Percentiles rank a stretch among this genome's conserved stretches.
Evolutionary conservation across 2,113 vertebrate genomes (phyloP).

Genomic region (Poecilia latipinna): DNA sequence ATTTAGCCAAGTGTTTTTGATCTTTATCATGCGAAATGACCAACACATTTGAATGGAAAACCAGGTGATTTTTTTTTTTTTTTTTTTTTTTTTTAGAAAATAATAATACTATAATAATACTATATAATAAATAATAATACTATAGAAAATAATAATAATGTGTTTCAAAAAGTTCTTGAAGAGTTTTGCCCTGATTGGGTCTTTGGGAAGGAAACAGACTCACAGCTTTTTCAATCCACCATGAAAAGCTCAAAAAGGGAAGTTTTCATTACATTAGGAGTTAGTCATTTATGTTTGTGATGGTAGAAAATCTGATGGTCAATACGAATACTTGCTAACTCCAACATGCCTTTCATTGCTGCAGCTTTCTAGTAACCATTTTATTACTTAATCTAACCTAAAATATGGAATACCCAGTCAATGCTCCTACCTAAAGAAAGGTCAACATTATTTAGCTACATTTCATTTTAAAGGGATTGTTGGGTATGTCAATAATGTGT

Average conservation of each 20-base stretch:
- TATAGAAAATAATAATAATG: too few species aligned
- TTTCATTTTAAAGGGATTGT: background rate
- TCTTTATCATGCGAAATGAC: background rate
- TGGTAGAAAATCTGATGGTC: background rate
- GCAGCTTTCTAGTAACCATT: background rate
- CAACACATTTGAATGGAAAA: background rate
- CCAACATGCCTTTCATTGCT: background rate
- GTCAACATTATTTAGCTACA: background rate
- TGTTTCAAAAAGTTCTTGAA: background rate
- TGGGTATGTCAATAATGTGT: too few species aligned
- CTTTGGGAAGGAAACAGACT: background rate
- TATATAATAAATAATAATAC: too few species aligned
- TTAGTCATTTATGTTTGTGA: background rate
- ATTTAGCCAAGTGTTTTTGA: too few species aligned
- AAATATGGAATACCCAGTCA: background rate
- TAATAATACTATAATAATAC: too few species aligned
- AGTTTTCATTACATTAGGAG: background rate
- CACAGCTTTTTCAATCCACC: background rate
- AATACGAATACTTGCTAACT: background rate
- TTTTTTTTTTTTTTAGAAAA: background rate
- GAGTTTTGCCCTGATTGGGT: background rate
- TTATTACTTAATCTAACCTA: too few species aligned
- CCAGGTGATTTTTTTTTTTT: too few species aligned
- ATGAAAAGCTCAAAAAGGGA: background rate
- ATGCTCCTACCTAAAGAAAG: background rate